phyloP scores from a whole-genome alignment of 1,140 invertebrate species.

The Drosophila sp. region DNA sequence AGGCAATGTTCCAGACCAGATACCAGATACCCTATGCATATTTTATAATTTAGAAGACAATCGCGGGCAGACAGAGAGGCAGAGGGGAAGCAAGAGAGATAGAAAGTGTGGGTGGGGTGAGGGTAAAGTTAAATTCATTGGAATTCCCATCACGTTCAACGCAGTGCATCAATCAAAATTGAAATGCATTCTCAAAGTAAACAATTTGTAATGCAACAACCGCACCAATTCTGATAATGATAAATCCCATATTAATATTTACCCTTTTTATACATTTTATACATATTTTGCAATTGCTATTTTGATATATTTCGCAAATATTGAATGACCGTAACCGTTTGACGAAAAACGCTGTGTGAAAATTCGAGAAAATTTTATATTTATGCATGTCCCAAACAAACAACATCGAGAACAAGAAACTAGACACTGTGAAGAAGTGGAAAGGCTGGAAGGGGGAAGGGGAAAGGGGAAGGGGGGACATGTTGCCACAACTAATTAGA shows the following conservation, averaged over 20 bases:
- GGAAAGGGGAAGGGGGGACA: conserved; percentile 12
- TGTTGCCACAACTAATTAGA: conserved; percentile 77
- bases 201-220: conserved; percentile 56
- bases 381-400: conserved; percentile 44
- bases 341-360: conserved; percentile 13
- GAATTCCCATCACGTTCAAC: conserved; percentile 65
- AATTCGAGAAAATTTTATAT: conserved; percentile 20
- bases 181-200: conserved; percentile 62
- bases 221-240: conserved; percentile 10
- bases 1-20: conserved; percentile 40
- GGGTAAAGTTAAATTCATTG: conserved; percentile 66
- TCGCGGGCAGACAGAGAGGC: not conserved
- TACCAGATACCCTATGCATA: conserved; percentile 41
- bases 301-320: conserved; percentile 10
- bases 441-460: no score
- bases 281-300: conserved; percentile 10
- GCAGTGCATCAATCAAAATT: conserved; percentile 74
- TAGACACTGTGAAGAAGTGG: not conserved
- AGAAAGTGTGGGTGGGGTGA: conserved; percentile 12
- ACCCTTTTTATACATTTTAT: conserved; percentile 14
- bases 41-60: conserved; percentile 49
- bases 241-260: conserved; percentile 20
- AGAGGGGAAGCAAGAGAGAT: not conserved
- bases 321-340: conserved; percentile 21
- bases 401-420: conserved; percentile 2